phyloP scores from a whole-genome alignment of 2,797 vertebrate species.

The Anguilla pacifica region DNA sequence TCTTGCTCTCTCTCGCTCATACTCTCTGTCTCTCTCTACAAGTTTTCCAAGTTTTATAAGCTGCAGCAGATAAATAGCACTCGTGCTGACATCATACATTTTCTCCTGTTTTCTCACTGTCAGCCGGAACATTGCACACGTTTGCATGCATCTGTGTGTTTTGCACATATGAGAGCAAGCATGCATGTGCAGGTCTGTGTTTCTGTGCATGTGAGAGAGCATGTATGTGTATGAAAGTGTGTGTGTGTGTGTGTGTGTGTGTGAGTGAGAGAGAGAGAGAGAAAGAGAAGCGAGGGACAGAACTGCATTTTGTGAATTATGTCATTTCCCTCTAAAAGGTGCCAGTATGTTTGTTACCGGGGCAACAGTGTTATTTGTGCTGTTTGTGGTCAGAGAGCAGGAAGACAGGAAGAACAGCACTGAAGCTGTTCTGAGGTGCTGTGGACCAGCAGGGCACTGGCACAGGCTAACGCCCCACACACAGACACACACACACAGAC shows the following conservation, averaged over 20 bases:
- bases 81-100: neutral
- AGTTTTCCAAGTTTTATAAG: neutral
- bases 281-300: too few species aligned
- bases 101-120: too few species aligned
- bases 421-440: neutral
- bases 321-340: neutral
- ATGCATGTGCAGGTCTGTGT: neutral
- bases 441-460: neutral
- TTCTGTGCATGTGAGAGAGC: neutral
- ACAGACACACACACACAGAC: neutral
- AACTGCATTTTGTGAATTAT: neutral
- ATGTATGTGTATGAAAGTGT: neutral
- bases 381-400: neutral
- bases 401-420: neutral
- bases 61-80: too few species aligned
- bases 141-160: neutral
- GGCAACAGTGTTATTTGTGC: neutral
- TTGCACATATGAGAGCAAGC: neutral
- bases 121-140: neutral
- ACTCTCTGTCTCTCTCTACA: too few species aligned
- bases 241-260: neutral
- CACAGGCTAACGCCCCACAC: neutral
- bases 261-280: neutral
- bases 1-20: conserved; percentile 27
- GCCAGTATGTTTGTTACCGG: neutral